Evolutionary conservation across 2,113 vertebrate genomes (phyloP).

Genomic region (Limanda limanda): DNA sequence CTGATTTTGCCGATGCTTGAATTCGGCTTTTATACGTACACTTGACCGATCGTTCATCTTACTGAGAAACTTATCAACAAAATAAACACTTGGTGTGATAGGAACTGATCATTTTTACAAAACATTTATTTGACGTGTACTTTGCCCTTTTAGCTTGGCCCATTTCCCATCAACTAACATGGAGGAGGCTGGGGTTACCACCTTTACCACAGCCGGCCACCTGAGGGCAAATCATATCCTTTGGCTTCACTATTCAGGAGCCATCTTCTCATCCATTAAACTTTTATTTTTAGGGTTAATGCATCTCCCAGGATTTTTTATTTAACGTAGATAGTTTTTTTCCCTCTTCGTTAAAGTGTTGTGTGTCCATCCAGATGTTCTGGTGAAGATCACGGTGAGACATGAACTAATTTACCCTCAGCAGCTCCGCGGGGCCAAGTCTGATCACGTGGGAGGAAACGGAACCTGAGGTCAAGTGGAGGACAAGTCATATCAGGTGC

Average conservation of each 20-base stretch:
- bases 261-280: not conserved
- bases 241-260: not conserved
- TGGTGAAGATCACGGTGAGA: constrained; percentile 11
- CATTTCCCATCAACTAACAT: not conserved
- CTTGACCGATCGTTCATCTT: too few relatives aligned
- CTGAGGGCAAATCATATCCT: not conserved
- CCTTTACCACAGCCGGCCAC: too few relatives aligned
- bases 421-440: not conserved
- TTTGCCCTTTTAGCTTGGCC: not conserved
- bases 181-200: not conserved
- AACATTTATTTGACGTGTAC: too few relatives aligned
- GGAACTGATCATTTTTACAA: too few relatives aligned
- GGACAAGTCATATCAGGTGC: constrained; percentile 29
- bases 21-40: too few relatives aligned
- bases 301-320: too few relatives aligned
- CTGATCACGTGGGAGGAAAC: constrained; percentile 35
- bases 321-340: too few relatives aligned
- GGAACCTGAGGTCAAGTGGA: constrained; percentile 28
- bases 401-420: constrained; percentile 33
- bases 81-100: too few relatives aligned
- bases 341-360: too few relatives aligned
- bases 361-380: not conserved
- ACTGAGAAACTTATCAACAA: too few relatives aligned
- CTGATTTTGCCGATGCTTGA: too few relatives aligned
- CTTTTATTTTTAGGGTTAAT: too few relatives aligned